Base-by-base conservation (phyloP, 2,888 invertebrate species). In the Geophilus truncorum region DNA sequence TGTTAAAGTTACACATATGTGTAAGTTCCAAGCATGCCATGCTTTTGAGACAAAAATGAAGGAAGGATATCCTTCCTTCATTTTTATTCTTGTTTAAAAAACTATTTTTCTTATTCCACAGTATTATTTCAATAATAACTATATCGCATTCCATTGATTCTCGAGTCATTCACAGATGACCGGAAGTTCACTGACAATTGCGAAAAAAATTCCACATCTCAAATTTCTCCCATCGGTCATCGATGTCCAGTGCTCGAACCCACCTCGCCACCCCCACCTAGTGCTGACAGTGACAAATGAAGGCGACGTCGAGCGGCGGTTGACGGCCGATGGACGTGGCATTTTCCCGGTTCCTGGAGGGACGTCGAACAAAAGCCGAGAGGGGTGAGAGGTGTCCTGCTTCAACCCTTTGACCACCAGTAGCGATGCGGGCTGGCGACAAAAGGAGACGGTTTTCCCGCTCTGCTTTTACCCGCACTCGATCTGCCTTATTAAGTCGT, bases 351-450 rank as follows among this genome's bases (percentile, higher is more conserved):
- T 62, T 62, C 62, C 62, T 23, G 62, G 23, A 62, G 62, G 23
- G 62, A 62, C 21, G 23, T 12, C 62, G 9, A 62, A 62, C 62
- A 62, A 62, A 62, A 62, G 62, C 62, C 62, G 25, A 23, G 9
- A 23, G 62, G 62, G 62, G 62, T 25, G 62, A 21, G 62, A 25
- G 21, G 62, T 62, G 23, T 62, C 25, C 10, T 62, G 23, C 21
- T 23, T 62, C 62, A 62, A 62, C 62, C 62, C 62, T 23, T 62
- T 62, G 62, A 62, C 62, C 62, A 62, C 62, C 62, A 62, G 62
- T 62, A 62, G 62, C 62, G 62, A 21, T 1, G 10, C 23, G 23
- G 62, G 5, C 45, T 23, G 62, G 23, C 1, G 23, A 62, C 62
- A 62, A 62, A 62, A 62, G 45, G 62, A 21, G 62, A 62, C 62